Evolutionary conservation across 2,113 vertebrate genomes (phyloP), one percentile per base, ranked within the genome.

Genomic region (Phyllostomus discolor): DNA sequence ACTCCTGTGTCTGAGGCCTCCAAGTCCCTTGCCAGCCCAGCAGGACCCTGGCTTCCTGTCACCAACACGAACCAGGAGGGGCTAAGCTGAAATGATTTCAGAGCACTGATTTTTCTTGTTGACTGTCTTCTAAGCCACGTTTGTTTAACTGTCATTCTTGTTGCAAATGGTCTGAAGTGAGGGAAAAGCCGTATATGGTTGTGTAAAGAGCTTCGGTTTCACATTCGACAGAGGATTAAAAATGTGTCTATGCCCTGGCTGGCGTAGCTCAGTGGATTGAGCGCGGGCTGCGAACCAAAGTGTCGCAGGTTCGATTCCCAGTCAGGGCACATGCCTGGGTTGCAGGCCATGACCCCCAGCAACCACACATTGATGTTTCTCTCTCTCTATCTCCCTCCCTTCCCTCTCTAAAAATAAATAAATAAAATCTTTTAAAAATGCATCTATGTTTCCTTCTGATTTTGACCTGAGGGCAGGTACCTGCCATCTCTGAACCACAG

Each of bases 1-100:
- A 87, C 64, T 97, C 97, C 41, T 62, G 38, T 97, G 82, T 94
- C 62, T 83, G 91, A 79, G 50, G 83, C 38, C 59, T 86, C 90
- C 52, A 33, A n/a, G 76, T 54, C 78, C 35, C 76, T 88, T 86
- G 24, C 62, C 78, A 46, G 9, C 52, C 67, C 22, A 5, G 20
- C n/a, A 70, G 15, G n/a, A 67, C 46, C 75, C 79, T 52, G 52
- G 67, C 83, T 91, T 96, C 85, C 62, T 86, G 28, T 93, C 73
- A 69, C 86, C 10, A 41, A 48, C 31, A 24, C 43, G 17, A 82
- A 87, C 86, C 69, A 83, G 38, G 33, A 48, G 15, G 69, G 46
- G 14, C 33, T 43, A 59, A 35, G 33, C 52, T 20, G 48, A 82
- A 59, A 80, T 90, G 24, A 41, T 75, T 94, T 82, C 62, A 46